Conservation (phyloP, 64 coral and sea anemone genomes). For the Pachyseris speciosa region DNA sequence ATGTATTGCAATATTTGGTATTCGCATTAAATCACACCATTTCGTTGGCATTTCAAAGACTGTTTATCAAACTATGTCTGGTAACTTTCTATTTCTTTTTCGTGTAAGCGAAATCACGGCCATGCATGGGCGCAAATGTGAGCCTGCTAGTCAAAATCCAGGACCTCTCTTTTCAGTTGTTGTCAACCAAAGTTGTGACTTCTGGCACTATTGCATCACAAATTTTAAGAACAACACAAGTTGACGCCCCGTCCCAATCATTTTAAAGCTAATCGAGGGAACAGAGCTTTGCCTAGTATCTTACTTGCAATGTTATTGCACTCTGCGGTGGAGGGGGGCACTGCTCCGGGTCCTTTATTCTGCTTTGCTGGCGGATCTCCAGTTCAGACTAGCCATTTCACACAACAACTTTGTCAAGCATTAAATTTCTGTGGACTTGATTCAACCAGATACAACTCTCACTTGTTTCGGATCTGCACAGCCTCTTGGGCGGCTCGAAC, state of each 20-base stretch:
- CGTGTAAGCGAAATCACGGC: neutral
- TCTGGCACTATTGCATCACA: neutral
- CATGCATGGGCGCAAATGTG: neutral
- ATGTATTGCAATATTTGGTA: neutral
- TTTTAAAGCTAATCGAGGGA: neutral
- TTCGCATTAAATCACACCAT: neutral
- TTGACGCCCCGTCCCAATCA: neutral
- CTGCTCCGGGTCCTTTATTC: neutral
- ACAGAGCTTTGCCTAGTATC: neutral
- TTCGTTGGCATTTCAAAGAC: neutral
- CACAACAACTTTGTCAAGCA: no score
- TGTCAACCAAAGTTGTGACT: neutral
- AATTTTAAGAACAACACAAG: neutral
- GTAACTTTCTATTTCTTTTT: slow-evolving; percentile 5
- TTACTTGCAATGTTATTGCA: neutral
- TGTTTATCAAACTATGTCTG: neutral
- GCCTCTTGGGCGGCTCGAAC: no score
- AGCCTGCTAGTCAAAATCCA: neutral
- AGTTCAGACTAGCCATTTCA: neutral
- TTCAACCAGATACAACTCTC: neutral
- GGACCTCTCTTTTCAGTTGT: neutral
- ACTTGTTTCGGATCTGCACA: neutral
- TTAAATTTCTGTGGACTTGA: no score
- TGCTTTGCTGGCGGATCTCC: neutral
- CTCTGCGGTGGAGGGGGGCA: no score